Evolutionary conservation across 2,797 vertebrate genomes (phyloP), one percentile per base, ranked within the genome.

Genomic region (Steatocranus sp.): DNA sequence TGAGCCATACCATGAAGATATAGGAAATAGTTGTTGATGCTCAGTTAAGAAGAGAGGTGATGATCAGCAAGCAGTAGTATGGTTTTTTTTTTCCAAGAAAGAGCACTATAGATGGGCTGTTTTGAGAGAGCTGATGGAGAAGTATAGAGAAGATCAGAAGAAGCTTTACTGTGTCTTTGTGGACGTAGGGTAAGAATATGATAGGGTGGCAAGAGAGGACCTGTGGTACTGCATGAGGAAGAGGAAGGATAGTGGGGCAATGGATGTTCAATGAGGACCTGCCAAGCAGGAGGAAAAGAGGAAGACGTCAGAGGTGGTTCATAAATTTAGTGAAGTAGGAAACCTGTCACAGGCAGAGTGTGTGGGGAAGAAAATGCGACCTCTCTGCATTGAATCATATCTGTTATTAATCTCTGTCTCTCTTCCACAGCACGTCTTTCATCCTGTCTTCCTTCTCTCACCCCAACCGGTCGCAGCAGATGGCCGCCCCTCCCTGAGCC

Each of bases 101-200:
- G 18, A 61, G 56, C 4, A 61, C 4, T n/a, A 20, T 34, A 34
- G 32, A 36, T 41, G 61, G n/a, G n/a, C 12, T 66, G 34, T 14
- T 66, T 66, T 66, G 34, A 38, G 58, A 63, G 58, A 36, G n/a
- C 34, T 63, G 18, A 38, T 63, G 34, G 34, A 66, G 61, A 66
- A 66, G 56, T 7, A n/a, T n/a, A n/a, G n/a, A n/a, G 0, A 66
- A 66, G 61, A 15, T 38, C 34, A 38, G n/a, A 56, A 56, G 5
- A 38, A 41, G 36, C 1, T 41, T 23, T 41, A 10, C 36, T 66
- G 36, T 25, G 36, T 41, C 1, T 66, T 41, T 66, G n/a, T 23
- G 34, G 61, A 41, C 0, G 0, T 41, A 3, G 61, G 3, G 36
- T 23, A 66, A n/a, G 61, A 23, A 41, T 23, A 23, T 15, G n/a